Evolutionary conservation across 2,888 invertebrate species (phyloP), one percentile per base, ranked within the genome.

Genomic region (Parnassius smintheus): DNA sequence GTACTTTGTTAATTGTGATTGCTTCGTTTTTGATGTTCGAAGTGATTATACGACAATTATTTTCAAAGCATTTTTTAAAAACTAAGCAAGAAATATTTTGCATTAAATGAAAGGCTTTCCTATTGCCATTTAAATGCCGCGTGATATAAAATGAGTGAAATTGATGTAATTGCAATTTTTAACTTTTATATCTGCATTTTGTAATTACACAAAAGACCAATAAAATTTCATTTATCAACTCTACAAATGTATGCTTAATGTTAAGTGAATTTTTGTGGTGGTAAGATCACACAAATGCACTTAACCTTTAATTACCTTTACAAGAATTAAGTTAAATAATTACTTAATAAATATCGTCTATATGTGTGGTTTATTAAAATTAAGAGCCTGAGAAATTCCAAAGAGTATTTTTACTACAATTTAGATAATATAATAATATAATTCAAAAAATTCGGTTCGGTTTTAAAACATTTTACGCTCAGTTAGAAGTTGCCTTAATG

Each of bases 381-480:
- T 49, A 52, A 35, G 46, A 46, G 12, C 42, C n/a, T 18, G 13
- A 45, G 42, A 9, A 45, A 54, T 52, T 52, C 46, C 59, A 45
- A 52, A 42, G 13, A 41, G 56, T 59, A 63, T 56, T 59, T 64
- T 56, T 59, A 18, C 44, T 44, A 56, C 53, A n/a, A n/a, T n/a
- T n/a, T n/a, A n/a, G n/a, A n/a, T n/a, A n/a, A n/a, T n/a, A n/a
- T n/a, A n/a, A n/a, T n/a, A n/a, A n/a, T n/a, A n/a, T n/a, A n/a
- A n/a, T 62, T 53, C 53, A 35, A 62, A 62, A 50, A 45, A 49
- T 50, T 13, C 42, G 52, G 46, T 48, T 12, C 52, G 42, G 13
- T 42, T 66, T 59, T 59, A 66, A 64, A 63, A 65, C 66, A 66
- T 66, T 71, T 70, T 70, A 70, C 65, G 66, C 63, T 67, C 70